These are phyloP conservation scores for Trichechus manatus DNA, from an alignment of 2,113 vertebrate genomes.

Conservation along the genomic window DNA sequence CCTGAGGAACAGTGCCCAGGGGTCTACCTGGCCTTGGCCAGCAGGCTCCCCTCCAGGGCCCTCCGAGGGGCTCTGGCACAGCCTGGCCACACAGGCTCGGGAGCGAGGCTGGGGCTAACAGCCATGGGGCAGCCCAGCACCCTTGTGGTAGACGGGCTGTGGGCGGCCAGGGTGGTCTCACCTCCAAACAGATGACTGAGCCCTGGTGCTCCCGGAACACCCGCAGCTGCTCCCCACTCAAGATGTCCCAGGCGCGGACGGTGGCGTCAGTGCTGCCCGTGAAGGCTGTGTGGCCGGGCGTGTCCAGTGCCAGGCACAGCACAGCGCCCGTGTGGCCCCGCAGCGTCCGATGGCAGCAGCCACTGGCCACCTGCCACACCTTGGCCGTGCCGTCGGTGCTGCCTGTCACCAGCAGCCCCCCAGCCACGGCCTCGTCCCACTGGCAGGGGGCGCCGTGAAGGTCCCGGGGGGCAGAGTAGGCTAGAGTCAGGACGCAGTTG, in stretches of 20 bases:
- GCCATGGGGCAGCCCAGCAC: slow-evolving; percentile 81
- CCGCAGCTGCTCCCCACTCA: slow-evolving; percentile 89
- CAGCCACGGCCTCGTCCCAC: slow-evolving; percentile 75
- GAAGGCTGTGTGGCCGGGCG: slow-evolving; percentile 87
- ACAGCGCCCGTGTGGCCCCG: slow-evolving; percentile 90
- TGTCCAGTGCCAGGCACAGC: slow-evolving; percentile 89
- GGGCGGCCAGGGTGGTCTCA: slow-evolving; percentile 84
- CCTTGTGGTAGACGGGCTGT: slow-evolving; percentile 79
- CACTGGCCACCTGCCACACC: slow-evolving; percentile 91
- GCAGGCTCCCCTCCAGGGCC: background rate
- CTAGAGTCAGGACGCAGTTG: slow-evolving; percentile 90
- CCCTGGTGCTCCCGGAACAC: slow-evolving; percentile 91
- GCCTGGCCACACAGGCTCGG: fast-evolving
- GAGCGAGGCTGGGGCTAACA: background rate
- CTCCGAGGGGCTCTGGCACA: background rate
- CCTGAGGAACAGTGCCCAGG: background rate
- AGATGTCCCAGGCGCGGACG: slow-evolving; percentile 90
- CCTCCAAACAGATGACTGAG: slow-evolving; percentile 91
- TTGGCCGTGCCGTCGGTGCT: slow-evolving; percentile 91
- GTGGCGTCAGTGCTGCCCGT: slow-evolving; percentile 91
- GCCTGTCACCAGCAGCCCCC: slow-evolving; percentile 90
- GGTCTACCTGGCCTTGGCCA: background rate
- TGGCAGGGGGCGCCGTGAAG: slow-evolving; percentile 83
- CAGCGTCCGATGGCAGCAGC: slow-evolving; percentile 90
- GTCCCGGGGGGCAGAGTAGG: slow-evolving; percentile 88